Evolutionary conservation across 92 coral and sea anemone genomes (phyloP), one percentile per base, ranked within the genome.

Genomic region (Plumapathes pennacea): DNA sequence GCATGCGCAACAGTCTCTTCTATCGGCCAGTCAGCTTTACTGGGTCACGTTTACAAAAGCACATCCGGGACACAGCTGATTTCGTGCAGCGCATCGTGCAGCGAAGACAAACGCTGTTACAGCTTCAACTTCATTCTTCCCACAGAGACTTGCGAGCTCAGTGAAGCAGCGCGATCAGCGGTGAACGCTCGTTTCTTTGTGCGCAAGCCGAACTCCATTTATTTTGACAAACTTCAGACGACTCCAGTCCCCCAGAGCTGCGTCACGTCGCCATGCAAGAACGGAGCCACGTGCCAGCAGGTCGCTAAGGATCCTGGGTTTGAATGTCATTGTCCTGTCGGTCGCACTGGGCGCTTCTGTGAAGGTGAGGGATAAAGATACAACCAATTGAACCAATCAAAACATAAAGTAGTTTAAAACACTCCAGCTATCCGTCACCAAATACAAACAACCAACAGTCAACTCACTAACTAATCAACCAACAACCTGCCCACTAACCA

Each of bases 51-150:
- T 49, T 37, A 38, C 64, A 25, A 25, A 25, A 10, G 3, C n/a
- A 57, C 12, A 38, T 25, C 64, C 50, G 64, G 49, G 50, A 38
- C 28, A 24, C 64, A 36, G 13, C 0, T 57, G 8, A 49, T 38
- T 38, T 38, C 64, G 4, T 57, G 64, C 50, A 49, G 34, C 33
- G 48, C 64, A 11, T 15, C 1, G 5, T 57, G 64, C 28, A 49
- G 41, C 50, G 49, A 32, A 25, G 64, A 57, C 22, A 32, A 14
- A 31, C 26, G 9, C 18, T 57, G 64, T 23, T 57, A 57, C 64
- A 57, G 64, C 24, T 57, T 57, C 50, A 57, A 57, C 33, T 57
- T 24, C 64, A 10, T 57, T 37, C 3, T 38, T 23, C 50, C 32
- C 33, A 6, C 4, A 23, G 27, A 18, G 33, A 12, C 64, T 8